These are phyloP conservation scores for Amblyjoppa proteus DNA, from an alignment of 2,888 invertebrate species.

Conservation along the genomic window DNA sequence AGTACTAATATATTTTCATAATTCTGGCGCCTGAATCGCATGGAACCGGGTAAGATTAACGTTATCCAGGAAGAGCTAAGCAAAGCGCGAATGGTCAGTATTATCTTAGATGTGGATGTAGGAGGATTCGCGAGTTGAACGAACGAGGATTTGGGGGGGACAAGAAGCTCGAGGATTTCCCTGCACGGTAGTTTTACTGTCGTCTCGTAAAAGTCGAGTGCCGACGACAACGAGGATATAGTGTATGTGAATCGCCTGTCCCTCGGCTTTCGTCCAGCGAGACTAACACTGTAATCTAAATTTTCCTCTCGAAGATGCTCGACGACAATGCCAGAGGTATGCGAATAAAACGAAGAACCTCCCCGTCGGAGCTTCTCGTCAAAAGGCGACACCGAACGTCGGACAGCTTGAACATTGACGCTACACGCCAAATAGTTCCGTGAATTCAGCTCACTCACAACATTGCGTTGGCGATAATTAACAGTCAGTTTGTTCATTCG, in stretches of 20 bases:
- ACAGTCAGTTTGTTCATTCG: slow-evolving; percentile 53
- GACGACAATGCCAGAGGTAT: slow-evolving; percentile 2
- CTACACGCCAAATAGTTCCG: neutral
- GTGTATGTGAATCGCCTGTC: slow-evolving; percentile 25
- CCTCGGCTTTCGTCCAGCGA: slow-evolving; percentile 39
- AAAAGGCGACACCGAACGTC: neutral
- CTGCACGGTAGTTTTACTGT: slow-evolving; percentile 55
- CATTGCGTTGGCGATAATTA: slow-evolving; percentile 66
- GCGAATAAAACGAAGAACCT: neutral
- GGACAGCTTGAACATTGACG: neutral
- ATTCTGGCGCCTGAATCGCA: slow-evolving; percentile 11
- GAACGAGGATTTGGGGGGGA: slow-evolving; percentile 55
- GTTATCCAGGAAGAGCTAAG: neutral
- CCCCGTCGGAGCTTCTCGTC: neutral
- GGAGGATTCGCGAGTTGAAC: slow-evolving; percentile 62
- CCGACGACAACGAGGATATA: slow-evolving; percentile 34
- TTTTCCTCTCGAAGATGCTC: slow-evolving; percentile 57
- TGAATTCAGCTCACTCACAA: neutral
- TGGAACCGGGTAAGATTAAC: neutral
- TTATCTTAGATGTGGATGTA: slow-evolving; percentile 47
- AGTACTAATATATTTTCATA: slow-evolving; percentile 6
- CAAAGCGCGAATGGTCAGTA: slow-evolving; percentile 38
- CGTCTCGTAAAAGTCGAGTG: slow-evolving; percentile 56
- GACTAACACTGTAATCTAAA: slow-evolving; percentile 71
- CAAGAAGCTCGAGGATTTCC: slow-evolving; percentile 33